These are phyloP conservation scores for Epizoanthus rinbou DNA, from an alignment of 92 coral and sea anemone genomes.

Conservation along the genomic window DNA sequence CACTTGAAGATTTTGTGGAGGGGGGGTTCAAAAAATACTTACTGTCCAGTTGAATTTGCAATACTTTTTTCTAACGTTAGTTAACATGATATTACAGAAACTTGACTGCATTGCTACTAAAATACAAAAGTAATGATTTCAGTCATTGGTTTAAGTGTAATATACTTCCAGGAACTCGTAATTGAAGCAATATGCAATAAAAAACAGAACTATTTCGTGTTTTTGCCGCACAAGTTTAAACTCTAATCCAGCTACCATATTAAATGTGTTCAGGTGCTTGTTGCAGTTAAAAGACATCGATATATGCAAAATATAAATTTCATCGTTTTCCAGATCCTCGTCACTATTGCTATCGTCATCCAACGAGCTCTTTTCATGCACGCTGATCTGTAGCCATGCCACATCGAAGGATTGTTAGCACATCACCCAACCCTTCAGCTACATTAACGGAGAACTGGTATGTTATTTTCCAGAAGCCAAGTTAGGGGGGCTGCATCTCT, in stretches of 20 bases:
- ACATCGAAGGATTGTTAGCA: no score
- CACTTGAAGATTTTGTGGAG: conserved; percentile 21
- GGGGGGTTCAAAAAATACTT: not conserved
- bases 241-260: conserved; percentile 21
- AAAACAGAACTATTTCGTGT: no score
- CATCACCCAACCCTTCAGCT: no score
- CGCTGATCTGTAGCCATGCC: conserved; percentile 1
- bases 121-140: conserved; percentile 12
- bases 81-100: not conserved
- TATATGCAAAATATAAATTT: conserved; percentile 5
- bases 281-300: conserved; percentile 20
- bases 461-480: no score
- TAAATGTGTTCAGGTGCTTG: conserved; percentile 9
- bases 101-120: no score
- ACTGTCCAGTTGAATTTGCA: not conserved
- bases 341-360: conserved; percentile 15
- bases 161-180: no score
- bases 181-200: no score
- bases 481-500: conserved; percentile 30
- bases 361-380: conserved; percentile 17
- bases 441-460: no score
- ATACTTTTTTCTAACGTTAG: not conserved
- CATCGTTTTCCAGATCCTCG: conserved; percentile 13
- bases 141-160: no score
- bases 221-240: not conserved